Evolutionary conservation across 2,113 vertebrate genomes (phyloP).

Genomic region (Cyanoderma ruficeps): DNA sequence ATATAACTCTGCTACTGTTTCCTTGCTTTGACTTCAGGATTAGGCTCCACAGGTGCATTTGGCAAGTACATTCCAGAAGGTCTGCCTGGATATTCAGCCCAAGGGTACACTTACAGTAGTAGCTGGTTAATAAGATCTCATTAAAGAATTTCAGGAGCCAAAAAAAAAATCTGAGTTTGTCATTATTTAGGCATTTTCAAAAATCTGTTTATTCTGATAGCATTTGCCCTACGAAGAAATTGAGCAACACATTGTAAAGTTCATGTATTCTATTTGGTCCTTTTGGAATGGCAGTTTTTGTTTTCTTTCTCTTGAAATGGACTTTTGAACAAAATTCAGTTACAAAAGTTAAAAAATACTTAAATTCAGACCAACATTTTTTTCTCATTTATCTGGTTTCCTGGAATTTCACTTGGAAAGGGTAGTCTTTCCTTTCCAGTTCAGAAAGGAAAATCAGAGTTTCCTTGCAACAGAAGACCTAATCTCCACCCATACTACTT

Average conservation of each 20-base stretch:
- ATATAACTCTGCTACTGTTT: background rate
- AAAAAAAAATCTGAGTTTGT: background rate
- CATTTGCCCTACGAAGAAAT: background rate
- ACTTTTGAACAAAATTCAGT: background rate
- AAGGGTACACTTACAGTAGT: background rate
- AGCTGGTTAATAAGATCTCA: background rate
- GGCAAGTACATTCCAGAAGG: background rate
- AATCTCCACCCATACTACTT: background rate
- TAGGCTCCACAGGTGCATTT: background rate
- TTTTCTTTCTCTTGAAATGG: background rate
- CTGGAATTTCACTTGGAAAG: conserved; percentile 33
- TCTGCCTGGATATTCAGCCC: background rate
- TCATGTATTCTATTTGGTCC: background rate
- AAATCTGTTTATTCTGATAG: background rate
- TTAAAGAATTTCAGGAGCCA: background rate
- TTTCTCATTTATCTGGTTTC: background rate
- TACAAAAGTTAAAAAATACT: background rate
- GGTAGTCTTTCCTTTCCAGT: background rate
- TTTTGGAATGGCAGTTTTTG: background rate
- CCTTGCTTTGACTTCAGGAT: background rate
- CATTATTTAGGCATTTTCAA: background rate
- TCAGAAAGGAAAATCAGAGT: conserved; percentile 10
- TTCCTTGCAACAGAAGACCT: conserved; percentile 25
- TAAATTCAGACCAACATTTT: background rate
- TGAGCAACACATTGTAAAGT: background rate